Percentiles rank a stretch among this genome's conserved stretches.
These are phyloP conservation scores for Diplazon laetatorius DNA, from an alignment of 2,888 invertebrate species.

Conservation along the genomic window DNA sequence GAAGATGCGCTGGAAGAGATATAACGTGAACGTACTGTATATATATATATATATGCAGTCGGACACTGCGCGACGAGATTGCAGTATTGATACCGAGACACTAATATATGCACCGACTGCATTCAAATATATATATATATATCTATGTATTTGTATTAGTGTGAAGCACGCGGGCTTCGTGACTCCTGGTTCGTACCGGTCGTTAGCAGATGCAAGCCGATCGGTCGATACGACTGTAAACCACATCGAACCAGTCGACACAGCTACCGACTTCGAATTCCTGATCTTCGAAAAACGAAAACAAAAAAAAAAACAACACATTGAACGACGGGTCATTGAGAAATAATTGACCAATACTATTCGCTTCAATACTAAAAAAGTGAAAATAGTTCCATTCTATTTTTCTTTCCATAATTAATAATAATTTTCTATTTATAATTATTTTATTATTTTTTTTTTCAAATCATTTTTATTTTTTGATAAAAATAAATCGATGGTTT, in stretches of 20 bases:
- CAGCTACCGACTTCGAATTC: neutral
- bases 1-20: too few relatives aligned
- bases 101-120: neutral
- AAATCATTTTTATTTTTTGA: neutral
- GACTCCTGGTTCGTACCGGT: conserved; percentile 48
- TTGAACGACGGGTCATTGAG: too few relatives aligned
- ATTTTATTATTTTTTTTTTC: too few relatives aligned
- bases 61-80: conserved; percentile 23
- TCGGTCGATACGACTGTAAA: conserved; percentile 34
- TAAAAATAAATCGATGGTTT: too few relatives aligned
- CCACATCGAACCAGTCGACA: conserved; percentile 27
- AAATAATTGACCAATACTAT: too few relatives aligned
- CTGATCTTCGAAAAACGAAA: neutral
- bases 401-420: too few relatives aligned
- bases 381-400: too few relatives aligned
- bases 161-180: neutral
- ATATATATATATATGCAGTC: conserved; percentile 27
- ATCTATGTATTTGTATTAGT: conserved; percentile 33
- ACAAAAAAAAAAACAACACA: conserved; percentile 5
- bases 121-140: conserved; percentile 3
- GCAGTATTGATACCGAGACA: conserved; percentile 24
- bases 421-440: too few relatives aligned
- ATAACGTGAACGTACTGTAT: conserved; percentile 27
- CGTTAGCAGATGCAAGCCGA: conserved; percentile 32
- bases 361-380: too few relatives aligned